Percentiles rank a stretch among this genome's conserved stretches.
phyloP scores from a whole-genome alignment of 2,113 vertebrate genomes.

The Ardeotis arabs region DNA sequence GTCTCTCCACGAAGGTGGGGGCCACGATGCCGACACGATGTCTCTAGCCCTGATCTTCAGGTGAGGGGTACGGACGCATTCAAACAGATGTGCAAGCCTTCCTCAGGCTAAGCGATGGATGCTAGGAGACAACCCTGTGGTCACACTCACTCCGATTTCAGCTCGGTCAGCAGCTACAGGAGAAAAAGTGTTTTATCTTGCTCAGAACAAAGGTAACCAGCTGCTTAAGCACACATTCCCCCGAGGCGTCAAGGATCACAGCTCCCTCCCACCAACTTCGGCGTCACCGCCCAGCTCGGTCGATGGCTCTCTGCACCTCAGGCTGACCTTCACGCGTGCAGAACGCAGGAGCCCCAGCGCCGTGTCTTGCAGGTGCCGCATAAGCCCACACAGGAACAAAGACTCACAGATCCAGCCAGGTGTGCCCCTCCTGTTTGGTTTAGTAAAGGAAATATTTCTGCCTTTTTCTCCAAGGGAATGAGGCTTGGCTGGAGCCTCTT shows the following conservation, averaged over 20 bases:
- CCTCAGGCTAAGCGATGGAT: not conserved
- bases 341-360: fast-evolving
- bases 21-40: fast-evolving
- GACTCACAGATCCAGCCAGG: not conserved
- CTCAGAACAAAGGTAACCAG: not conserved
- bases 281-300: not conserved
- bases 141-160: not conserved
- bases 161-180: not conserved
- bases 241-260: not conserved
- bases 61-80: fast-evolving
- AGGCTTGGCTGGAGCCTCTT: not conserved
- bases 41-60: not conserved
- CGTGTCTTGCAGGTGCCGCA: not conserved
- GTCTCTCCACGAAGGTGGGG: not conserved
- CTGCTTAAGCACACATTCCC: not conserved
- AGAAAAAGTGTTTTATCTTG: not conserved
- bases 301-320: fast-evolving
- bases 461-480: not conserved
- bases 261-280: not conserved
- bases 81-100: not conserved
- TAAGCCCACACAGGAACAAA: not conserved
- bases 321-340: not conserved
- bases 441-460: not conserved
- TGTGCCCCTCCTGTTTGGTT: not conserved
- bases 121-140: not conserved